phyloP scores from a whole-genome alignment of 2,113 vertebrate species.

The Pachyramphus minor region DNA sequence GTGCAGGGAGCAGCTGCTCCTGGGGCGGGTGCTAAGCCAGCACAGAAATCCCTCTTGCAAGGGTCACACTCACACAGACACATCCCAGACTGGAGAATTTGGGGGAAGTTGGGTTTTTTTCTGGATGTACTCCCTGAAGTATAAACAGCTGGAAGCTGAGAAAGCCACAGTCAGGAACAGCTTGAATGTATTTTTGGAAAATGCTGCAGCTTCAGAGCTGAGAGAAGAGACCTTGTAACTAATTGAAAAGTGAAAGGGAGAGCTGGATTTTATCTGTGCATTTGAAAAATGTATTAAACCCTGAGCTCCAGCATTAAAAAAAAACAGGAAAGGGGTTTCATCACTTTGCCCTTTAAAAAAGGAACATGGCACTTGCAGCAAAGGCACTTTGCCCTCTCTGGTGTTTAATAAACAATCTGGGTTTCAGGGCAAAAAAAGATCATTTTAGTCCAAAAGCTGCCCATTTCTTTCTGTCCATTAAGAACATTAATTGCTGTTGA shows the following conservation, averaged over 20 bases:
- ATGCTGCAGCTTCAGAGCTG: not conserved
- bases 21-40: not conserved
- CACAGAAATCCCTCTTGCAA: not conserved
- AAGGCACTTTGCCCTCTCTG: not conserved
- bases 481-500: not conserved
- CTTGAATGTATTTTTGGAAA: not conserved
- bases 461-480: not conserved
- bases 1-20: not conserved
- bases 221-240: not conserved
- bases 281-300: not conserved
- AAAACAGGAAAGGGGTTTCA: not conserved
- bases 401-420: not conserved
- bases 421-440: not conserved
- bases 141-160: not conserved
- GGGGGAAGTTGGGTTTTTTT: not conserved
- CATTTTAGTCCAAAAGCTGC: not conserved
- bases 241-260: not conserved
- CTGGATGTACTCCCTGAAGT: not conserved
- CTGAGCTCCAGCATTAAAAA: not conserved
- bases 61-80: not conserved
- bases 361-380: rapidly evolving
- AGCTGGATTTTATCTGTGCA: not conserved
- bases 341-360: not conserved
- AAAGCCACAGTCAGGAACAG: not conserved
- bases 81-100: rapidly evolving